A percentile compares a stretch with the other conserved stretches of the same genome.
Evolutionary conservation across 2,797 vertebrate species (phyloP).

Genomic region (Microcaecilia unicolor): DNA sequence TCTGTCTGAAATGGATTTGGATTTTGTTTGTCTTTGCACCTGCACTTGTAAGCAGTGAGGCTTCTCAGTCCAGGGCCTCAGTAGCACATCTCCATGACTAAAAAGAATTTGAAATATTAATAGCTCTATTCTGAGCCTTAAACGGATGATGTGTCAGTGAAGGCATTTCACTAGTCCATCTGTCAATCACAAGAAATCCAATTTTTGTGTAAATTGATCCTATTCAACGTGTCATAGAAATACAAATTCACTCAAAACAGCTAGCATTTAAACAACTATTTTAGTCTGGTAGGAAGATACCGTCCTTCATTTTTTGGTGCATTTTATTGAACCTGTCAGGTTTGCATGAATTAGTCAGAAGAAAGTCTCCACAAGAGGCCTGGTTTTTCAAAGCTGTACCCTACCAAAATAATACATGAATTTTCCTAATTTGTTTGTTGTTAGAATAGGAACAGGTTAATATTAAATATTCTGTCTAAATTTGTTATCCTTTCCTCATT

Average conservation of each 20-base stretch:
- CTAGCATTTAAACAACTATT: constrained; percentile 8
- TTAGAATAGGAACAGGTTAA: no score
- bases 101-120: no score
- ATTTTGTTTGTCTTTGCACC: no score
- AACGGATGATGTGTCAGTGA: constrained; percentile 1
- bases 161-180: constrained; percentile 1
- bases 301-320: constrained; percentile 24
- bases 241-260: constrained; percentile 11
- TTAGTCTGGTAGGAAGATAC: constrained; percentile 14
- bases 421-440: no score
- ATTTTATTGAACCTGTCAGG: constrained; percentile 29
- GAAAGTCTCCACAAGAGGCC: constrained; percentile 14
- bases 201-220: constrained; percentile 8
- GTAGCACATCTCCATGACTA: no score
- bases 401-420: constrained; percentile 15
- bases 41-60: no score
- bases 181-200: constrained; percentile 20
- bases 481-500: no score
- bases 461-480: no score
- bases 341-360: constrained; percentile 31
- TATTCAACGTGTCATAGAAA: constrained; percentile 28
- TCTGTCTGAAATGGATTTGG: no score
- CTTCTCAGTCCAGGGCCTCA: no score
- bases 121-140: neutral
- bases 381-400: constrained; percentile 19